These are phyloP conservation scores for Fragum sueziense DNA, from an alignment of 2,888 invertebrate species.

Conservation along the genomic window DNA sequence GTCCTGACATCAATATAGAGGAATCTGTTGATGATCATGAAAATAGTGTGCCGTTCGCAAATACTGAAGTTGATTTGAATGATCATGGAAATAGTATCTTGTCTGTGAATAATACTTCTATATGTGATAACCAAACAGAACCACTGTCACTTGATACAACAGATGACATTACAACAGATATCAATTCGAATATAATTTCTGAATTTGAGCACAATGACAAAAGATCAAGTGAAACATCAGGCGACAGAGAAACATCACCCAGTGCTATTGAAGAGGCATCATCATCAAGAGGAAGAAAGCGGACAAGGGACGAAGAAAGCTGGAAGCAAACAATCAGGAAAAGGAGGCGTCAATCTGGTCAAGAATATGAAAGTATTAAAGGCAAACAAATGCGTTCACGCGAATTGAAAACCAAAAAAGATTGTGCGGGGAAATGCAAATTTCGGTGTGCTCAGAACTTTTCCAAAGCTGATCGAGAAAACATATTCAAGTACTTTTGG, in stretches of 20 bases:
- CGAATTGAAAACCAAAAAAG: constrained; percentile 29
- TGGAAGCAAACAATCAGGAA: constrained; percentile 37
- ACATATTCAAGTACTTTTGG: constrained; percentile 41
- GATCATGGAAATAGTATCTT: neutral
- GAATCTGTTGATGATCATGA: neutral
- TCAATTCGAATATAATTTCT: neutral
- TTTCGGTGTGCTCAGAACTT: constrained; percentile 31
- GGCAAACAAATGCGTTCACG: constrained; percentile 22
- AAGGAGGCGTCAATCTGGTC: constrained; percentile 26
- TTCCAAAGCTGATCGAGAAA: constrained; percentile 22
- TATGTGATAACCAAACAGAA: neutral
- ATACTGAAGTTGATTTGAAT: neutral
- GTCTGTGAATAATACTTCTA: neutral
- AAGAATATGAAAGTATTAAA: constrained; percentile 13
- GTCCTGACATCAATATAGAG: neutral
- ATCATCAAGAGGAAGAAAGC: constrained; percentile 18
- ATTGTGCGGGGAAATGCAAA: constrained; percentile 43
- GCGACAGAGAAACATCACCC: neutral
- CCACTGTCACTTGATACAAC: neutral
- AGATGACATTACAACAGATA: neutral
- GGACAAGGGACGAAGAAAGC: constrained; percentile 13
- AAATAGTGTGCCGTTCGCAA: neutral
- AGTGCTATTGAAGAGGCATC: neutral
- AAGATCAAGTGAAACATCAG: neutral
- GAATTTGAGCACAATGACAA: neutral